Evolutionary conservation across 2,888 invertebrate genomes (phyloP).

Genomic region (Himalopsyche kuldschensis): DNA sequence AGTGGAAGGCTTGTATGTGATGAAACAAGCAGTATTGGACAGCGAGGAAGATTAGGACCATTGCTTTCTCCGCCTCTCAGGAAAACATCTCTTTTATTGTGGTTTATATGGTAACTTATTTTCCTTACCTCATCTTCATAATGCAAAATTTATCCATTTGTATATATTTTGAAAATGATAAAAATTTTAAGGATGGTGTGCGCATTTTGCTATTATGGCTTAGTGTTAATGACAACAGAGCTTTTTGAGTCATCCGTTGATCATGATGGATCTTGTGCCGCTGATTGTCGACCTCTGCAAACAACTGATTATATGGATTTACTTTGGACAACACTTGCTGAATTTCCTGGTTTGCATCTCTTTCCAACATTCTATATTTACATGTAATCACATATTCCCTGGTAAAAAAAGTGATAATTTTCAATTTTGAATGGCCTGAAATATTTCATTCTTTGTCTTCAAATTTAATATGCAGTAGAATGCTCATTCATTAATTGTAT

Average conservation of each 20-base stretch:
- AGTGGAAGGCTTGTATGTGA: conserved; percentile 82
- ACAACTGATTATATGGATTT: conserved; percentile 90
- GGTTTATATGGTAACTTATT: conserved; percentile 83
- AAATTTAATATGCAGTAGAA: background rate
- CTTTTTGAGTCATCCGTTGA: conserved; percentile 69
- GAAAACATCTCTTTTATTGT: conserved; percentile 81
- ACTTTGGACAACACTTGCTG: conserved; percentile 90
- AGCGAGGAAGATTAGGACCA: conserved; percentile 70
- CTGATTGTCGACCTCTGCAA: conserved; percentile 71
- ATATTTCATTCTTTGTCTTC: too few species aligned
- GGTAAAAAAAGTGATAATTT: too few species aligned
- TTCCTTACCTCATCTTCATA: too few species aligned
- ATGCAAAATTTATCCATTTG: too few species aligned
- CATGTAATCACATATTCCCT: background rate
- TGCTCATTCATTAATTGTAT: background rate
- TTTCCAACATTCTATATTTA: background rate
- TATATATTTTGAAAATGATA: too few species aligned
- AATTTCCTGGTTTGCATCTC: conserved; percentile 76
- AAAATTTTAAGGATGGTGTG: conserved; percentile 74
- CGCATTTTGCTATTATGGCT: conserved; percentile 93
- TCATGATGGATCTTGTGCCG: conserved; percentile 60
- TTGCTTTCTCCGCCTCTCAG: conserved; percentile 78
- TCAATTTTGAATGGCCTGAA: too few species aligned
- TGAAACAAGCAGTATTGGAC: conserved; percentile 65
- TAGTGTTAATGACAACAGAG: conserved; percentile 93